Base-by-base conservation (phyloP, 1,140 invertebrate species). In the Streblospio benedicti region DNA sequence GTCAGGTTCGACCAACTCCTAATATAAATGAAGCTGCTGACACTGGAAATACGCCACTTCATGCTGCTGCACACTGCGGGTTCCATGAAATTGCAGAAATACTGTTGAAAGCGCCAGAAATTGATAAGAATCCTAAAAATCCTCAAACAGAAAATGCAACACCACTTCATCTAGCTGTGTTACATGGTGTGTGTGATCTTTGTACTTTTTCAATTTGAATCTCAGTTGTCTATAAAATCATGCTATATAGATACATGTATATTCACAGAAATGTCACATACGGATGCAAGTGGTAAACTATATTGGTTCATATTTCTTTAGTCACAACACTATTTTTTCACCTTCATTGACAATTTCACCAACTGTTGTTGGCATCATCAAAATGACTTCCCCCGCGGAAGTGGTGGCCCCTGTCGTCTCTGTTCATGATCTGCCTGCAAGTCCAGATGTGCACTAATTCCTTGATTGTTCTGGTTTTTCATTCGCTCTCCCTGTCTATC, bases 41-140 rank as follows among this genome's bases (percentile, higher is more conserved):
- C 50, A 75, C 73, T 23, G 76, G 76, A 0, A 78, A 78, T 66
- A 73, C 72, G 18, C 65, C 75, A 5, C 64, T 78, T 6, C 76
- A 78, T 64, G 72, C 73, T 31, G 75, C 76, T 12, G 68, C 70
- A 16, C 76, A 76, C 61, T 69, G 60, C 57, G 75, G 75, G 16
- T 71, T 68, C 60, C 32, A 61, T 9, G 56, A 67, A 6, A 53
- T 76, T 2, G 71, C 75, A 4, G 56, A 65, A n/a, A 55, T 69
- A 18, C 52, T 78, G 44, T 60, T 75, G 5, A 60, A 67, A 33
- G 53, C 56, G 57, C 49, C 63, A 2, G 52, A 64, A 25, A 67
- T 75, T 5, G 47, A 74, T 44, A 63, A 77, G 5, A 71, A 77
- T 52, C 59, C 61, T 49, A 50, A 56, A 4, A 78, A 78, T 60